Percentiles rank a stretch among this genome's conserved stretches.
phyloP scores from a whole-genome alignment of 2,797 vertebrate species.

The Myotis findleyi region DNA sequence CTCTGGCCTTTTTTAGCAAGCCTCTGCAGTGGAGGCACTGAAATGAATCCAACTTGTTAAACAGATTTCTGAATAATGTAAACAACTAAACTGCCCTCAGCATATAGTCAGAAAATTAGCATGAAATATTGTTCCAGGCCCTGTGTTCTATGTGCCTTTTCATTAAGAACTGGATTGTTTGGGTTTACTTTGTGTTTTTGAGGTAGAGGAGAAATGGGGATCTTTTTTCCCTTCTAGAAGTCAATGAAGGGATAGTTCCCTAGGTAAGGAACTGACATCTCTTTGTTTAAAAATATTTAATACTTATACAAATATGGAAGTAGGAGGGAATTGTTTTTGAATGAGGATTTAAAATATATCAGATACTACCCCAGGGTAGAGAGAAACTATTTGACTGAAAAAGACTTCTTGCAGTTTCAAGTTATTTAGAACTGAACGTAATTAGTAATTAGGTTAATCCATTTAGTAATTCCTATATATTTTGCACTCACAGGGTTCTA shows the following conservation, averaged over 20 bases:
- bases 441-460: slow-evolving; percentile 68
- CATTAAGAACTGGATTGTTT: slow-evolving; percentile 60
- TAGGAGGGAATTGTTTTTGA: slow-evolving; percentile 73
- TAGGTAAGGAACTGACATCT: slow-evolving; percentile 67
- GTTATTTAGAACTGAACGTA: slow-evolving; percentile 71
- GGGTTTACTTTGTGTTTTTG: slow-evolving; percentile 60
- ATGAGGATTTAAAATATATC: slow-evolving; percentile 75
- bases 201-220: background rate
- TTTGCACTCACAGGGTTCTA: slow-evolving; percentile 72
- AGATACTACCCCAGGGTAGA: slow-evolving; percentile 65
- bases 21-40: background rate
- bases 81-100: slow-evolving; percentile 75
- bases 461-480: slow-evolving; percentile 77
- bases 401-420: slow-evolving; percentile 72
- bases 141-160: slow-evolving; percentile 57
- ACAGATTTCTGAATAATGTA: slow-evolving; percentile 78
- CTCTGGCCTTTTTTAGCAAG: slow-evolving; percentile 86
- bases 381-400: background rate
- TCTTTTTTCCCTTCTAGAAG: slow-evolving; percentile 61
- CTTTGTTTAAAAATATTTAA: slow-evolving; percentile 82
- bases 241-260: slow-evolving; percentile 65
- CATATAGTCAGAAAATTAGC: slow-evolving; percentile 78
- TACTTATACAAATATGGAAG: slow-evolving; percentile 77
- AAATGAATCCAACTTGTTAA: slow-evolving; percentile 23
- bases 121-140: slow-evolving; percentile 82